These are phyloP conservation scores for Mactra quadrangularis DNA, from an alignment of 1,140 invertebrate genomes.

Conservation along the genomic window DNA sequence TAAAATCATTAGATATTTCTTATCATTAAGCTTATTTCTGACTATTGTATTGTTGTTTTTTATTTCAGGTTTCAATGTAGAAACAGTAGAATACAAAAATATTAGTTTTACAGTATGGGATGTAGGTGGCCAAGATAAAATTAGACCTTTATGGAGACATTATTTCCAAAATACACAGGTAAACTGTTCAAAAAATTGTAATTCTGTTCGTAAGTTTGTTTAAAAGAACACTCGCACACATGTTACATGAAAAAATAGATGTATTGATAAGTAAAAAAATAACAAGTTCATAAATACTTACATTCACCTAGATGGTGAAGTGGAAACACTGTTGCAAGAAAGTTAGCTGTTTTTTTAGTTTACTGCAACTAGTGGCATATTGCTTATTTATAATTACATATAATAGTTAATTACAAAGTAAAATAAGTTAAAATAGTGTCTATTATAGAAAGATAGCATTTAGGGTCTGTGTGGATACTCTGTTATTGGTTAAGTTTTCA, in stretches of 20 bases:
- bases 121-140: constrained; percentile 91
- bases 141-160: constrained; percentile 93
- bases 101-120: constrained; percentile 95
- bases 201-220: background rate
- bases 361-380: no score
- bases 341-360: no score
- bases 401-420: no score
- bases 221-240: background rate
- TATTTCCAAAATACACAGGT: constrained; percentile 99
- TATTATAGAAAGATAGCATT: no score
- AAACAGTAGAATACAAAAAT: constrained; percentile 98
- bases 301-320: background rate
- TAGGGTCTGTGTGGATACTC: no score
- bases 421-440: no score
- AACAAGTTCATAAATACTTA: background rate
- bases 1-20: background rate
- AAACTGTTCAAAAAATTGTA: background rate
- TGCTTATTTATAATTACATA: no score
- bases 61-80: constrained; percentile 94
- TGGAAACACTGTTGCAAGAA: no score
- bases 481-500: no score
- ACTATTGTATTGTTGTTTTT: constrained; percentile 16
- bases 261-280: background rate
- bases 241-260: background rate
- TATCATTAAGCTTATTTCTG: background rate